These are phyloP conservation scores for Invenusta paracnida DNA, from an alignment of 2,888 invertebrate genomes.

Conservation along the genomic window DNA sequence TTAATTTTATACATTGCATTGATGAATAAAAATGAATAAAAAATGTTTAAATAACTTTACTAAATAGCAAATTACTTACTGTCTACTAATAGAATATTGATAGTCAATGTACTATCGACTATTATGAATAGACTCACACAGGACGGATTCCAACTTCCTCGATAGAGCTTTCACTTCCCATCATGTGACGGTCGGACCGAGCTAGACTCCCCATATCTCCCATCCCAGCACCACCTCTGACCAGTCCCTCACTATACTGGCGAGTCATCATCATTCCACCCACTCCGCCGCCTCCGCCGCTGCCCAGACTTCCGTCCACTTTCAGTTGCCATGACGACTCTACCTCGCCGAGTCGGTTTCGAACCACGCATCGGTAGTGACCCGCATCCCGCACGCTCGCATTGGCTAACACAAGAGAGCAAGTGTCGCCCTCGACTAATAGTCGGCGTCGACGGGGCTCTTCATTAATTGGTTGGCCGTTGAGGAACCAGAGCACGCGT, in stretches of 20 bases:
- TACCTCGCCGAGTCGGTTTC: conserved; percentile 84
- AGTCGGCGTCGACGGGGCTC: not conserved
- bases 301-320: not conserved
- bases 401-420: not conserved
- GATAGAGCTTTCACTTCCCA: not conserved
- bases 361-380: conserved; percentile 74
- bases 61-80: too few species aligned
- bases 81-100: too few species aligned
- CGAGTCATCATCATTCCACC: not conserved
- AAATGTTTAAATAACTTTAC: too few species aligned
- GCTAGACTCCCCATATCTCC: not conserved
- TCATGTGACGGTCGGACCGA: not conserved
- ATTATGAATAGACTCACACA: not conserved
- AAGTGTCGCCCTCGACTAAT: not conserved
- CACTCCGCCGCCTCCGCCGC: not conserved
- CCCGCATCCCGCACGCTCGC: conserved; percentile 67
- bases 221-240: not conserved
- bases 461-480: conserved; percentile 75
- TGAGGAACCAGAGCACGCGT: conserved; percentile 72
- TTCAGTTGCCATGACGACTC: conserved; percentile 60
- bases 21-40: too few species aligned
- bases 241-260: too few species aligned
- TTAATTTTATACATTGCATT: too few species aligned
- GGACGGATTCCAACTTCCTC: not conserved
- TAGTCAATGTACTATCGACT: too few species aligned